A percentile compares a stretch with the other conserved stretches of the same genome.
Conservation (phyloP, 2,888 invertebrate genomes). For the Trypoxylon attenuatum region DNA sequence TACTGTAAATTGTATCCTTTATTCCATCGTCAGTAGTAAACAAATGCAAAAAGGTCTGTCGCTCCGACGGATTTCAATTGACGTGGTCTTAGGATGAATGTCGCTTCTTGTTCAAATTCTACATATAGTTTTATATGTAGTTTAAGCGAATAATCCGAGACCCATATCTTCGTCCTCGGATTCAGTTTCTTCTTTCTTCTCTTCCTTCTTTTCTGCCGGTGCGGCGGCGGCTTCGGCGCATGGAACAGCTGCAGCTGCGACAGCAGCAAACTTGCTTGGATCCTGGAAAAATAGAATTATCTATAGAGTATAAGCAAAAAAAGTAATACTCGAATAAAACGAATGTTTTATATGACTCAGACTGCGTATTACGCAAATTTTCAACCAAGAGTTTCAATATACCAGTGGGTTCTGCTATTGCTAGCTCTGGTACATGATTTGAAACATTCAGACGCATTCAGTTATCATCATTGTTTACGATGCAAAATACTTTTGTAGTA, state of each 20-base stretch:
- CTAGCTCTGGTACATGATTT: slow-evolving; percentile 70
- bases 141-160: slow-evolving; percentile 94
- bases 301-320: slow-evolving; percentile 1
- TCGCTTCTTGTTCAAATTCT: neutral
- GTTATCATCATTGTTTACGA: slow-evolving; percentile 62
- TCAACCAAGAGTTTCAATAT: slow-evolving; percentile 60
- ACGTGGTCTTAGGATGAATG: neutral
- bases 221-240: slow-evolving; percentile 80
- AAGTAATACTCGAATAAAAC: neutral
- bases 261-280: slow-evolving; percentile 93
- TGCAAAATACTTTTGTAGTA: neutral
- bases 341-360: slow-evolving; percentile 49
- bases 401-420: slow-evolving; percentile 76
- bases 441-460: slow-evolving; percentile 60
- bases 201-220: slow-evolving; percentile 84
- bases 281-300: slow-evolving; percentile 79
- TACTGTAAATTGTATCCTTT: slow-evolving; percentile 45
- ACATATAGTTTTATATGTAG: slow-evolving; percentile 2
- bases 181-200: slow-evolving; percentile 83
- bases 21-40: slow-evolving; percentile 59
- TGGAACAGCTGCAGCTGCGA: slow-evolving; percentile 78
- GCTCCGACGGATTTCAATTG: slow-evolving; percentile 4
- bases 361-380: slow-evolving; percentile 56
- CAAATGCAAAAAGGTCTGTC: slow-evolving; percentile 47
- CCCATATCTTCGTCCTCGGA: slow-evolving; percentile 98